Evolutionary conservation across 2,113 vertebrate genomes (phyloP), one percentile per base, ranked within the genome.

Genomic region (Chloebia gouldiae): DNA sequence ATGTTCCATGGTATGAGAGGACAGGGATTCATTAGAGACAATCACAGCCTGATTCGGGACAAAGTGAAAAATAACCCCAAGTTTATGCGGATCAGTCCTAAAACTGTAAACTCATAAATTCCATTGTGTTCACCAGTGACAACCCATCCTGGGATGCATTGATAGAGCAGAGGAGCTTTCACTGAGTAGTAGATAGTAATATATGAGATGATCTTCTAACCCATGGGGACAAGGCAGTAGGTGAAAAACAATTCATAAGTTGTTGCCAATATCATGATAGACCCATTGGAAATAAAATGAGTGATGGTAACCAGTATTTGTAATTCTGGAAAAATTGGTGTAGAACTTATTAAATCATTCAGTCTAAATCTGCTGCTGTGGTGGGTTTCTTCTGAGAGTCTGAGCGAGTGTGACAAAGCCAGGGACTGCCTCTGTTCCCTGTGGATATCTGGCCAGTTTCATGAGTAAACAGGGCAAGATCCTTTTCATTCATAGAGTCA

Each of bases 131-230:
- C 39, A 39, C 11, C 39, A 39, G 39, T 39, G 39, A n/a, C n/a
- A n/a, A n/a, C n/a, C n/a, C 2, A 71, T 45, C 97, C 25, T 98
- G 95, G n/a, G 22, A 83, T 10, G 15, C 2, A 1, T 6, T 0
- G 0, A 6, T 23, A n/a, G 39, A 39, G 39, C 39, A 39, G 39
- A 39, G 39, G 13, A 71, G 10, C 40, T 85, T 40, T 45, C 44
- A 50, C 30, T 47, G 30, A 86, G 0, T 51, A 63, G 63, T 19
- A 84, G 17, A 6, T 53, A 68, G 37, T 28, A 51, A 31, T 53
- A 35, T 13, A 65, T 0, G 0, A 75, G 0, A 75, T 35, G 20
- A 22, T 35, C n/a, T 42, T 54, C 61, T 40, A 30, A 56, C 9
- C 10, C 70, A 11, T 9, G 57, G 15, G 53, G 42, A 63, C 20